These are phyloP conservation scores for Tragulus kanchil DNA, from an alignment of 2,113 vertebrate genomes.

Conservation along the genomic window DNA sequence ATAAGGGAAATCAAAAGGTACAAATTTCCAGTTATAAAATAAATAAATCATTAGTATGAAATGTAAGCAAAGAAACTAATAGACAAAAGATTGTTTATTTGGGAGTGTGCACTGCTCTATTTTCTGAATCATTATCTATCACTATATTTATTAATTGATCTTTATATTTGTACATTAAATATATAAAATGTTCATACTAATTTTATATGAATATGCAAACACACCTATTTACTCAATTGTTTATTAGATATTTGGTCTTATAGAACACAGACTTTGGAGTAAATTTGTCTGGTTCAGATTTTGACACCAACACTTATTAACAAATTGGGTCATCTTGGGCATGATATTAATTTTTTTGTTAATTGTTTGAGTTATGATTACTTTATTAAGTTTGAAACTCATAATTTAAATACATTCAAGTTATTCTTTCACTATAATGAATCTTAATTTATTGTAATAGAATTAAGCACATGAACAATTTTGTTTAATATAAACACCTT, in stretches of 20 bases:
- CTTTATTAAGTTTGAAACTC: background rate
- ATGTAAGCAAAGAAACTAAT: background rate
- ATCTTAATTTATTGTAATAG: background rate
- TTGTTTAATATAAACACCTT: background rate
- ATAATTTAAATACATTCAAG: background rate
- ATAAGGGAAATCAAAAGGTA: background rate
- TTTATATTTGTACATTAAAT: background rate
- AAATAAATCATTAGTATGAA: background rate
- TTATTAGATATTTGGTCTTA: background rate
- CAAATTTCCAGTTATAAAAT: background rate
- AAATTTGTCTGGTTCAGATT: background rate
- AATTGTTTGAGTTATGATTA: background rate
- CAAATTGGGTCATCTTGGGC: background rate
- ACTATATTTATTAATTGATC: background rate
- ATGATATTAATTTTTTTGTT: background rate
- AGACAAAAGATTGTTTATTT: background rate
- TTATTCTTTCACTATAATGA: background rate
- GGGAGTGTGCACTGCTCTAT: background rate
- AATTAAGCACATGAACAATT: background rate
- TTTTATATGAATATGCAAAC: background rate
- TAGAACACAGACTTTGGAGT: background rate
- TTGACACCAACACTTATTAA: background rate
- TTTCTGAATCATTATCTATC: background rate
- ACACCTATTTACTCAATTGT: background rate
- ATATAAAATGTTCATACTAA: background rate